Conservation (phyloP, 2,888 invertebrate species). For the Scaptomyza flava region DNA sequence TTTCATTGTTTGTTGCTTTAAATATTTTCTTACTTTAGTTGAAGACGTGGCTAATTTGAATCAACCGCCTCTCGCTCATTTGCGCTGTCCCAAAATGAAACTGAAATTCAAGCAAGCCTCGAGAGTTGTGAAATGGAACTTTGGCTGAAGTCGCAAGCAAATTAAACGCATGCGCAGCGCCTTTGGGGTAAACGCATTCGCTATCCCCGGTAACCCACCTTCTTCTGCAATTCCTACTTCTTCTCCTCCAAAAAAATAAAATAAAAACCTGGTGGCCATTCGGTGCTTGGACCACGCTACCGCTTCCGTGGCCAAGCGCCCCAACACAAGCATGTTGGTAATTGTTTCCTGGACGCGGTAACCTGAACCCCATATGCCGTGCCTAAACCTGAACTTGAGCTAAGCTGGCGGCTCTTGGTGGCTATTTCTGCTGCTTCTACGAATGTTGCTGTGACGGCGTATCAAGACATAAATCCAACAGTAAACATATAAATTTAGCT, state of each 20-base stretch:
- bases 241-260: not conserved
- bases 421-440: constrained; percentile 25
- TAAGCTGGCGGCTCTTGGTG: constrained; percentile 38
- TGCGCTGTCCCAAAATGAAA: constrained; percentile 77
- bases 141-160: constrained; percentile 45
- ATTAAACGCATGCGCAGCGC: constrained; percentile 76
- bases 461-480: constrained; percentile 73
- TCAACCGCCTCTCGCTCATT: constrained; percentile 80
- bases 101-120: constrained; percentile 52
- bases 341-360: constrained; percentile 77
- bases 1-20: constrained; percentile 78
- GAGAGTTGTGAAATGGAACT: constrained; percentile 1
- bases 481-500: constrained; percentile 78
- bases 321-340: constrained; percentile 75
- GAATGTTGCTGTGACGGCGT: constrained; percentile 55
- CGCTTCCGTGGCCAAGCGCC: constrained; percentile 68
- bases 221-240: not conserved
- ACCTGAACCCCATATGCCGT: constrained; percentile 50
- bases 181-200: constrained; percentile 56
- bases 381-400: constrained; percentile 55
- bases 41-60: constrained; percentile 80
- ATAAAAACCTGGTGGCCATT: constrained; percentile 50
- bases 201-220: constrained; percentile 18
- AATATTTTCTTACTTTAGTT: constrained; percentile 40
- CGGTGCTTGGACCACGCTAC: constrained; percentile 27